Percentiles rank a stretch among this genome's conserved stretches.
phyloP scores from a whole-genome alignment of 2,888 invertebrate genomes.

The Anthophora plumipes region DNA sequence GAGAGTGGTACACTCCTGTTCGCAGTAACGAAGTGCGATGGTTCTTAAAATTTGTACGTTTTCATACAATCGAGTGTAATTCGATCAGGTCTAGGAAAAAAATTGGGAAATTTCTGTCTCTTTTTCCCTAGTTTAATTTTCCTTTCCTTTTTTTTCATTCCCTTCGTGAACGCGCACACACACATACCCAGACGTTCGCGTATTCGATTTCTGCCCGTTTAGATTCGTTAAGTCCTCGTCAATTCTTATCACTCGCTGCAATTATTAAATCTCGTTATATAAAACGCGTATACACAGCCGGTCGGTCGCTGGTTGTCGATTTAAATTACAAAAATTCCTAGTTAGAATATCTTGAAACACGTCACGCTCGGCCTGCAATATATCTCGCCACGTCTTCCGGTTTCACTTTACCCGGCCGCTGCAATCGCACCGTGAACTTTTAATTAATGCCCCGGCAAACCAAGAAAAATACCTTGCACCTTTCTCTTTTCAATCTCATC shows the following conservation, averaged over 20 bases:
- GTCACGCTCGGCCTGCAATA: slow-evolving; percentile 41
- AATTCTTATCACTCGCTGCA: background rate
- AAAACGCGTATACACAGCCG: background rate
- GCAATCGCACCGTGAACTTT: slow-evolving; percentile 55
- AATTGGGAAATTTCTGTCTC: no score
- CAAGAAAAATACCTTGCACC: background rate
- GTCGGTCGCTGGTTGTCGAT: slow-evolving; percentile 17
- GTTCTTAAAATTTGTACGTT: background rate
- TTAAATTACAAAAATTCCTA: slow-evolving; percentile 48
- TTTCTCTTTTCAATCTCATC: background rate
- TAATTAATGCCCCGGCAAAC: slow-evolving; percentile 38
- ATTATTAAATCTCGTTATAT: slow-evolving; percentile 14
- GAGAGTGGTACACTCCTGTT: background rate
- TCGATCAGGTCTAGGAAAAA: no score
- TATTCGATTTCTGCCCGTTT: background rate
- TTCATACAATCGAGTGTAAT: background rate
- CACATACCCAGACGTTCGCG: background rate
- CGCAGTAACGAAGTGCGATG: background rate
- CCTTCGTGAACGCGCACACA: background rate
- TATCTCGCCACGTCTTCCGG: slow-evolving; percentile 41
- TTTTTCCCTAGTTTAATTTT: background rate
- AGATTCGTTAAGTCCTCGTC: background rate
- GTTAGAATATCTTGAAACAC: slow-evolving; percentile 16
- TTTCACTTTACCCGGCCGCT: slow-evolving; percentile 37
- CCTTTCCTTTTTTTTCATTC: background rate